phyloP scores from a whole-genome alignment of 2,888 invertebrate species.

The Kuschelorhynchus macadamiae region DNA sequence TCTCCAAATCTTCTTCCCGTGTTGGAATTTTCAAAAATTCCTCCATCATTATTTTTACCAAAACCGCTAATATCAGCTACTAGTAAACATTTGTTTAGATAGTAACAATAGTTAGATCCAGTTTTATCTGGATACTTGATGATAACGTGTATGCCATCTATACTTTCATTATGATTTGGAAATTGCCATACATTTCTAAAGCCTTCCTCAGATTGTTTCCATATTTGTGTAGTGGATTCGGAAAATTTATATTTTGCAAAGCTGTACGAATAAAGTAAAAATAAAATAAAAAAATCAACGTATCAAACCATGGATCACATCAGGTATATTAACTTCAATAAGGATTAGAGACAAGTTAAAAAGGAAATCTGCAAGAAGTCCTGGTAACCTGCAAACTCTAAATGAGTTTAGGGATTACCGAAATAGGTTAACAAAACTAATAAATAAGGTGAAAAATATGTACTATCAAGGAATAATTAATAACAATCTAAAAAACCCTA shows the following conservation, averaged over 20 bases:
- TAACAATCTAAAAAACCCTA: too few species aligned
- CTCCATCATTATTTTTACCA: conserved; percentile 48
- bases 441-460: too few species aligned
- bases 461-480: too few species aligned
- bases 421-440: too few species aligned
- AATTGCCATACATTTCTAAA: conserved; percentile 49
- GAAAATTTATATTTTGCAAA: conserved; percentile 10
- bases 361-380: too few species aligned
- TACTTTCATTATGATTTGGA: conserved; percentile 47
- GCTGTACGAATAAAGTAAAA: not conserved
- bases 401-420: too few species aligned
- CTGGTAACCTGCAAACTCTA: too few species aligned
- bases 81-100: conserved; percentile 43
- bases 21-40: conserved; percentile 48
- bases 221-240: conserved; percentile 40
- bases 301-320: too few species aligned
- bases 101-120: conserved; percentile 46
- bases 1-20: conserved; percentile 50
- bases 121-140: conserved; percentile 52
- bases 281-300: too few species aligned
- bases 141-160: conserved; percentile 51
- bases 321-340: too few species aligned
- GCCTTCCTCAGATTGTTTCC: conserved; percentile 34
- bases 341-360: too few species aligned
- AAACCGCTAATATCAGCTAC: conserved; percentile 37